Evolutionary conservation across 2,888 invertebrate species (phyloP).

Genomic region (Scrobipalpa costella): DNA sequence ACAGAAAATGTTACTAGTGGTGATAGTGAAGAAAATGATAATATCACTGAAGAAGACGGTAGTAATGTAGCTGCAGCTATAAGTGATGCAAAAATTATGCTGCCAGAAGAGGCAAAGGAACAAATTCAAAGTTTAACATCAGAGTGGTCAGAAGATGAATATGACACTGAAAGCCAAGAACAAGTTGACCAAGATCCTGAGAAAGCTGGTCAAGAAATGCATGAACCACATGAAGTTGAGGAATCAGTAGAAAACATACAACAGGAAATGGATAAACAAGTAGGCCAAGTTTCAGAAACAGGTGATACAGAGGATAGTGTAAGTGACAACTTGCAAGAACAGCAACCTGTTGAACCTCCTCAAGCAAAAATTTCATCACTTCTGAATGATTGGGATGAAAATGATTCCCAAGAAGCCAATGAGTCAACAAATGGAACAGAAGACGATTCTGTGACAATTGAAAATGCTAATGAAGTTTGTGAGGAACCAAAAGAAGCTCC

Average conservation of each 20-base stretch:
- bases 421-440: conserved; percentile 31
- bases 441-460: not conserved
- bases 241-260: conserved; percentile 68
- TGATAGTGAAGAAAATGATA: conserved; percentile 19
- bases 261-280: conserved; percentile 70
- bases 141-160: conserved; percentile 68
- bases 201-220: conserved; percentile 3
- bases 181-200: conserved; percentile 1
- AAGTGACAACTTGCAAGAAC: conserved; percentile 39
- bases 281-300: conserved; percentile 30
- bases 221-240: conserved; percentile 13
- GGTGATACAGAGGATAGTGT: conserved; percentile 47
- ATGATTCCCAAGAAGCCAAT: conserved; percentile 66
- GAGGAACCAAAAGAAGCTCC: not conserved
- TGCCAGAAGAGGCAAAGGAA: conserved; percentile 43
- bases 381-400: conserved; percentile 77
- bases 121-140: conserved; percentile 57
- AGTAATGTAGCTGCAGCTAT: not conserved
- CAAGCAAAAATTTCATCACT: conserved; percentile 54
- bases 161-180: conserved; percentile 28
- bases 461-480: not conserved
- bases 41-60: not conserved
- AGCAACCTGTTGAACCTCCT: conserved; percentile 29
- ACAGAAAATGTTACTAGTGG: conserved; percentile 27
- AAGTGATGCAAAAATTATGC: conserved; percentile 29